Percentiles rank a stretch among this genome's conserved stretches.
Conservation (phyloP, 53 echinoderm and acorn worm genomes). For the Paracentrotus lividus region DNA sequence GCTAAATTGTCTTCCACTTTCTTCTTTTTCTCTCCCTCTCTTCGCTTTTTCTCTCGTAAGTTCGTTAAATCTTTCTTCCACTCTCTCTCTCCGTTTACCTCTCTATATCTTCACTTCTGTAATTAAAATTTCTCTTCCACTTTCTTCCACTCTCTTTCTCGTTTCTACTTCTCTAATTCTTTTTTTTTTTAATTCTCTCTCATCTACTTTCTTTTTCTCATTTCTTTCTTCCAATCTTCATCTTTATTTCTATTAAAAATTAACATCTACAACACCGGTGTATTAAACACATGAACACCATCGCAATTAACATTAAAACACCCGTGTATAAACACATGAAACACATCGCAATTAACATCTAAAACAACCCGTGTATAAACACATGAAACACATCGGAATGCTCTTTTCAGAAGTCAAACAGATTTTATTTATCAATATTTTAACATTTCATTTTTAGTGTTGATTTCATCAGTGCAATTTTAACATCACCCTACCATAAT, state of each 20-base stretch:
- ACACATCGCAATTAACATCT: too few species aligned
- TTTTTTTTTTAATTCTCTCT: background rate
- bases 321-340: too few species aligned
- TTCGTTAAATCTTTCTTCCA: too few species aligned
- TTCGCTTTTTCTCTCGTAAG: too few species aligned
- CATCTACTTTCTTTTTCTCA: background rate
- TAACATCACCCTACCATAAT: slow-evolving; percentile 70
- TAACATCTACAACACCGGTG: too few species aligned
- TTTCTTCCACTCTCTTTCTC: background rate
- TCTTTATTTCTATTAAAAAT: too few species aligned
- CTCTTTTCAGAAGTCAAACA: slow-evolving; percentile 71
- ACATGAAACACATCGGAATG: background rate
- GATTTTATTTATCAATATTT: slow-evolving; percentile 73
- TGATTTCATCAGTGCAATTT: slow-evolving; percentile 72
- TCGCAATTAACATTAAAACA: too few species aligned
- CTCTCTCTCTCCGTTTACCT: background rate
- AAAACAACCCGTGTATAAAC: background rate
- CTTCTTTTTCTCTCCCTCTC: background rate
- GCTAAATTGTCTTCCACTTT: background rate
- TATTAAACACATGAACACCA: too few species aligned
- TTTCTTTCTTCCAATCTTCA: background rate
- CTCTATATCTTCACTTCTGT: too few species aligned
- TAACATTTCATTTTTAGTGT: slow-evolving; percentile 72
- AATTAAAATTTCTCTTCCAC: too few species aligned
- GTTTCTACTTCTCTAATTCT: too few species aligned